Conservation (phyloP, 2,113 vertebrate genomes). For the Danio rerio region GRCz12tu NC_133185.1:4253501-4254000, state of each 20-base stretch:
- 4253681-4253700: conserved; percentile 33
- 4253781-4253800: conserved; percentile 16
- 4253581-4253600: conserved; percentile 3
- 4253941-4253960: neutral
- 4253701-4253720: conserved; percentile 26
- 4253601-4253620: conserved; percentile 36
- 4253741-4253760: conserved; percentile 26
- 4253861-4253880: neutral
- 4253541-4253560: conserved; percentile 55
- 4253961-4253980: neutral
- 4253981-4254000: too few species aligned
- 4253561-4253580: conserved; percentile 54
- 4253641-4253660: neutral
- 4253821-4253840: neutral
- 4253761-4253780: neutral
- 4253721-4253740: conserved; percentile 41
- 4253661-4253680: conserved; percentile 6
- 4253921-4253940: neutral
- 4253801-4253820: neutral
- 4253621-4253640: neutral
- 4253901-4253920: neutral
- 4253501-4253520: conserved; percentile 31
- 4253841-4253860: neutral
- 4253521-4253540: conserved; percentile 39
- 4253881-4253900: neutral